Evolutionary conservation across 64 coral and sea anemone species (phyloP).

Genomic region (Dendrophyllia cribrosa): DNA sequence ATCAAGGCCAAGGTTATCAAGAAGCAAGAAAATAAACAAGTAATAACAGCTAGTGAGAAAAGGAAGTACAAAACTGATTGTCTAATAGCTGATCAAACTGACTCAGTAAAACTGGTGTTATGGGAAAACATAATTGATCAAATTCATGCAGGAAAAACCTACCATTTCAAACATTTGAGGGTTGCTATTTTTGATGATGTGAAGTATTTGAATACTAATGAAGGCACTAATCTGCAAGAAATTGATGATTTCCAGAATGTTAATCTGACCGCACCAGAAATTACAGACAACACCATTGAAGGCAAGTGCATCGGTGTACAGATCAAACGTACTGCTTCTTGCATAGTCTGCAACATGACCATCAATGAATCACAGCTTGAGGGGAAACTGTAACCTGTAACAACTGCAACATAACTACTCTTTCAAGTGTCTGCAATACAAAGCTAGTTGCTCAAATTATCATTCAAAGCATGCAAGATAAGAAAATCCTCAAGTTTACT

Average conservation of each 20-base stretch:
- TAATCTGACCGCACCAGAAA: conserved; percentile 22
- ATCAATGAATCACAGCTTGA: conserved; percentile 34
- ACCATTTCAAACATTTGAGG: conserved; percentile 51
- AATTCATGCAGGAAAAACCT: conserved; percentile 30
- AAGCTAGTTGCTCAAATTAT: conserved; percentile 70
- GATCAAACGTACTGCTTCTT: conserved; percentile 44
- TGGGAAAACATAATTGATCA: conserved; percentile 66
- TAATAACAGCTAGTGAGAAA: background rate
- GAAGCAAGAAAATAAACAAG: conserved; percentile 55
- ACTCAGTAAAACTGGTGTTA: conserved; percentile 66
- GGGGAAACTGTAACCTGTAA: conserved; percentile 68
- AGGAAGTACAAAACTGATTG: conserved; percentile 59
- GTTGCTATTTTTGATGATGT: conserved; percentile 44
- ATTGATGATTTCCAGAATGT: conserved; percentile 42
- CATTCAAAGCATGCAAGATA: conserved; percentile 18
- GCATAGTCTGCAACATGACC: conserved; percentile 68
- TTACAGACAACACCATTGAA: conserved; percentile 18
- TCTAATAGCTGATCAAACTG: conserved; percentile 64
- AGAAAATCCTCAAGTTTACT: conserved; percentile 52
- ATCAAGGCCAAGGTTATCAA: conserved; percentile 56
- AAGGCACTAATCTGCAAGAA: conserved; percentile 2
- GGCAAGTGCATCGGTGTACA: conserved; percentile 58
- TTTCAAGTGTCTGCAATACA: conserved; percentile 51
- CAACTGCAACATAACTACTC: conserved; percentile 70
- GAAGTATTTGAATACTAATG: conserved; percentile 65